A percentile compares a stretch with the other conserved stretches of the same genome.
phyloP scores from a whole-genome alignment of 2,797 vertebrate genomes.

The Hybognathus amarus region DNA sequence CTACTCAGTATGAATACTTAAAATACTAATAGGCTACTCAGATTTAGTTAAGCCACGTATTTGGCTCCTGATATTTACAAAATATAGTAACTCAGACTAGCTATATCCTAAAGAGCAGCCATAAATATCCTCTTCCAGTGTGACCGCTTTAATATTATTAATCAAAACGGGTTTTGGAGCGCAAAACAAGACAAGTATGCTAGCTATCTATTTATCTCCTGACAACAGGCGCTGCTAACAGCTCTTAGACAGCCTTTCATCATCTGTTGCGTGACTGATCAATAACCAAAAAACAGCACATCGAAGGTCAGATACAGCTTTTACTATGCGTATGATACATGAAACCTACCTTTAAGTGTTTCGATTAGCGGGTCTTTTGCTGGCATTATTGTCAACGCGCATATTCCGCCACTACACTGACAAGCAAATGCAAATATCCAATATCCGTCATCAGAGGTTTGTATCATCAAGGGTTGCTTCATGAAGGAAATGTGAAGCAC shows the following conservation, averaged over 20 bases:
- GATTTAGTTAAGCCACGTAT: not conserved
- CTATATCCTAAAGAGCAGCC: too few relatives aligned
- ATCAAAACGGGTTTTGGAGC: not conserved
- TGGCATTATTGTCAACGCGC: slow-evolving; percentile 49
- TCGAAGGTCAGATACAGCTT: not conserved
- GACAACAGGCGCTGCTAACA: slow-evolving; percentile 6
- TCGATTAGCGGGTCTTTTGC: slow-evolving; percentile 58
- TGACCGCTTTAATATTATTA: not conserved
- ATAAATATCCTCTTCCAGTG: not conserved
- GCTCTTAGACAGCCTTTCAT: not conserved
- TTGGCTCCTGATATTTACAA: not conserved
- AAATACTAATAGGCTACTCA: not conserved
- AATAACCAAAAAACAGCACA: not conserved
- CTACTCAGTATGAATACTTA: not conserved
- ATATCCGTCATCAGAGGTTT: slow-evolving; percentile 18
- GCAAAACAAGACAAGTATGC: not conserved
- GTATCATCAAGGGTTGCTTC: slow-evolving; percentile 3
- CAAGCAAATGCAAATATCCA: not conserved
- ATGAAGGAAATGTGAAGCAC: not conserved
- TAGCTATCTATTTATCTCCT: not conserved
- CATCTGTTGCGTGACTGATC: not conserved
- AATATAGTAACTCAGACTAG: not conserved
- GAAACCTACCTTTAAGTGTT: slow-evolving; percentile 56
- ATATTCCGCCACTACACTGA: not conserved
- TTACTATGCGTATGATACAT: not conserved